phyloP scores from a whole-genome alignment of 2,888 invertebrate genomes.

The Odontomyia ornata region DNA sequence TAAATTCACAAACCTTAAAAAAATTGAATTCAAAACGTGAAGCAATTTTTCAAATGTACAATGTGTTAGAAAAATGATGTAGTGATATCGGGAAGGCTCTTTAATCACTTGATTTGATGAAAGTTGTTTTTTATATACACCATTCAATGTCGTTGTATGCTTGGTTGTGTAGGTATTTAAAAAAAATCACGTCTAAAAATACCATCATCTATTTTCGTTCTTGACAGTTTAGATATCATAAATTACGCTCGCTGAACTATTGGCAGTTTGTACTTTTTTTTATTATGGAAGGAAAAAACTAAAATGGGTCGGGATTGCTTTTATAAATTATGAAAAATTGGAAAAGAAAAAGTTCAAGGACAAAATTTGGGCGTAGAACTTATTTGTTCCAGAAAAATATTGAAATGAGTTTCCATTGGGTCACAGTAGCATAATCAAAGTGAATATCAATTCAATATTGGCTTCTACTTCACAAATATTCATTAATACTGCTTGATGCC shows the following conservation, averaged over 20 bases:
- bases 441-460: too few species aligned
- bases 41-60: too few species aligned
- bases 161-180: conserved; percentile 4
- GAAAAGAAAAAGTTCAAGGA: too few species aligned
- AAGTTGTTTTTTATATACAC: neutral
- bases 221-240: neutral
- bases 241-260: neutral
- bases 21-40: too few species aligned
- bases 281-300: neutral
- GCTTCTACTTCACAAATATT: too few species aligned
- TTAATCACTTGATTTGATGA: conserved; percentile 4
- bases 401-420: too few species aligned
- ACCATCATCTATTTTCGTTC: neutral
- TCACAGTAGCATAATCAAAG: too few species aligned
- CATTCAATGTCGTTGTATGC: neutral
- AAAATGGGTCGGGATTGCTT: neutral
- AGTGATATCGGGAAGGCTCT: conserved; percentile 7
- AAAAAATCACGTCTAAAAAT: conserved; percentile 6
- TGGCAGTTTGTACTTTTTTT: neutral
- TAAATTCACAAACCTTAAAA: too few species aligned
- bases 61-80: conserved; percentile 13
- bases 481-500: too few species aligned
- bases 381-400: too few species aligned
- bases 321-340: too few species aligned
- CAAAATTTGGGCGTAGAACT: too few species aligned